These are phyloP conservation scores for Phasia obesa DNA, from an alignment of 2,888 invertebrate species.

Conservation along the genomic window DNA sequence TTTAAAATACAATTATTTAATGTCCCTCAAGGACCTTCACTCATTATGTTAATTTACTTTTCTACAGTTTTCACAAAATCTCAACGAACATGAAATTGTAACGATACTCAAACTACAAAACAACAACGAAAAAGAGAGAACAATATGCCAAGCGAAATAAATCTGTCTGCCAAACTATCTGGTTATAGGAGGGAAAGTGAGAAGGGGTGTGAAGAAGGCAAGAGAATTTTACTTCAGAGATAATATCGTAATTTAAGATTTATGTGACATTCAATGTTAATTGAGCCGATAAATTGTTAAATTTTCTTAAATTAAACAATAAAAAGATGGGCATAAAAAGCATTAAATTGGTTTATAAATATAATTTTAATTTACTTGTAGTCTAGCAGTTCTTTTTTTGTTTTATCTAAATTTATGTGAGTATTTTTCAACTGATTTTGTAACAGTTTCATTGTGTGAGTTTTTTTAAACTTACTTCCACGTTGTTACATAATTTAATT, in stretches of 20 bases:
- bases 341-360: not conserved
- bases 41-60: constrained; percentile 75
- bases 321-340: not conserved
- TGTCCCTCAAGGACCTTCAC: constrained; percentile 74
- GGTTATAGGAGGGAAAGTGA: not conserved
- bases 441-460: constrained; percentile 22
- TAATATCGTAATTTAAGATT: constrained; percentile 64
- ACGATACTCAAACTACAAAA: constrained; percentile 16
- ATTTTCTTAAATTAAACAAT: constrained; percentile 33
- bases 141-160: constrained; percentile 22
- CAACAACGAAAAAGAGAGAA: not conserved
- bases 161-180: constrained; percentile 28
- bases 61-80: constrained; percentile 58
- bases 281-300: constrained; percentile 71
- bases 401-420: too few relatives aligned
- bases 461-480: not conserved
- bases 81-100: constrained; percentile 35
- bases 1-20: constrained; percentile 74
- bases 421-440: constrained; percentile 27
- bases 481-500: constrained; percentile 67
- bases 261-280: constrained; percentile 71
- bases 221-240: constrained; percentile 30
- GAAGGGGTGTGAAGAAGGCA: not conserved
- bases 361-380: constrained; percentile 36
- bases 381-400: constrained; percentile 36